These are phyloP conservation scores for Diorhabda elongata DNA, from an alignment of 1,140 invertebrate genomes.

Conservation along the genomic window DNA sequence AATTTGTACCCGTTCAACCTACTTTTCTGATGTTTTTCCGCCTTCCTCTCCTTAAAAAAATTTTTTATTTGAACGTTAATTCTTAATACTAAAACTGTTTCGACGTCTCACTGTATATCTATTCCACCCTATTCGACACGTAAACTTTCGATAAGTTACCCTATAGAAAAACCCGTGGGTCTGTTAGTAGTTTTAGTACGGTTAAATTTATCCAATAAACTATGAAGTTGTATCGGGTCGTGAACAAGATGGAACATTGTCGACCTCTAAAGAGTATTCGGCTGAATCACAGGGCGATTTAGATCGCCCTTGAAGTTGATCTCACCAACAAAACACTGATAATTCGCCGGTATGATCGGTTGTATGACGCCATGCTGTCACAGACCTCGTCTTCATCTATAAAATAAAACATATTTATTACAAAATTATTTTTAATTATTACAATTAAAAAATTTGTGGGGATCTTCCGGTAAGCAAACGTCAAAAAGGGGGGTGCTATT, in stretches of 20 bases:
- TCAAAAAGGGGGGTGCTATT: too few species aligned
- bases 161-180: too few species aligned
- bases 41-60: too few species aligned
- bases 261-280: conserved; percentile 20
- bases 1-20: background rate
- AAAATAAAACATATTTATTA: background rate
- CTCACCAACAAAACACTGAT: conserved; percentile 72
- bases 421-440: too few species aligned
- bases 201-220: background rate
- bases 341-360: conserved; percentile 65
- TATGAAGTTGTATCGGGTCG: conserved; percentile 20
- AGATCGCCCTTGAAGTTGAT: conserved; percentile 41
- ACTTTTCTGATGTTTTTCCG: too few species aligned
- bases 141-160: too few species aligned
- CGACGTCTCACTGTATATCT: too few species aligned
- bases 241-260: conserved; percentile 36
- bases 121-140: too few species aligned
- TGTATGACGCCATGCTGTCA: conserved; percentile 64
- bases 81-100: too few species aligned
- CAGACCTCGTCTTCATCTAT: conserved; percentile 65
- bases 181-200: conserved; percentile 6
- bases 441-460: too few species aligned
- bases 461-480: too few species aligned
- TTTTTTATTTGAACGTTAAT: too few species aligned
- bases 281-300: conserved; percentile 33